phyloP scores from a whole-genome alignment of 2,113 vertebrate species.

The Himantopus leucocephalus region DNA sequence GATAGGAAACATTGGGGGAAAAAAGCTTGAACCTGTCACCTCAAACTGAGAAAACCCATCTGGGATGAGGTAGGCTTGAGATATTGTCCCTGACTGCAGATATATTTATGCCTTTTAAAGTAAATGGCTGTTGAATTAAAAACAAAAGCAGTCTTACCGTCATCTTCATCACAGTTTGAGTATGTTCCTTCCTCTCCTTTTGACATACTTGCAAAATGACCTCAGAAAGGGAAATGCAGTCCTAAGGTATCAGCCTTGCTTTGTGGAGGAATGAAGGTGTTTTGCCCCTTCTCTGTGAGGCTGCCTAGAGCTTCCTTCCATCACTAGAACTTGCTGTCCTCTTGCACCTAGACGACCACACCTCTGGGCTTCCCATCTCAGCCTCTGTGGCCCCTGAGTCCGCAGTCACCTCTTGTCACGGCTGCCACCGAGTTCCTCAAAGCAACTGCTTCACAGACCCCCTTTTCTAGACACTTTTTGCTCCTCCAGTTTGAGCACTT shows the following conservation, averaged over 20 bases:
- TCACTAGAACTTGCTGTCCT: fast-evolving
- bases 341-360: fast-evolving
- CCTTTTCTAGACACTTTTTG: background rate
- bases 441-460: background rate
- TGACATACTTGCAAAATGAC: background rate
- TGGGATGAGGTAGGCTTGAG: background rate
- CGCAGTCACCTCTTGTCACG: background rate
- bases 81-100: background rate
- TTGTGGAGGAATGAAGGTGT: background rate
- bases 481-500: background rate
- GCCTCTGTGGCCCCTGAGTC: background rate
- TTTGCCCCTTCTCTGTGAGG: background rate
- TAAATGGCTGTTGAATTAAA: background rate
- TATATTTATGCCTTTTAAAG: background rate
- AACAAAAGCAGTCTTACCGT: background rate
- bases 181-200: background rate
- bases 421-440: background rate
- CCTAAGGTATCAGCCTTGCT: background rate
- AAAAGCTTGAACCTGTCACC: background rate
- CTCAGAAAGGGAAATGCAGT: background rate
- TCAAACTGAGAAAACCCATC: background rate
- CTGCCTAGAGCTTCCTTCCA: background rate
- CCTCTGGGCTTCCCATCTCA: background rate
- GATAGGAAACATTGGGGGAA: background rate
- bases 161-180: background rate